These are phyloP conservation scores for Boloria selene DNA, from an alignment of 2,888 invertebrate genomes.

Conservation along the genomic window DNA sequence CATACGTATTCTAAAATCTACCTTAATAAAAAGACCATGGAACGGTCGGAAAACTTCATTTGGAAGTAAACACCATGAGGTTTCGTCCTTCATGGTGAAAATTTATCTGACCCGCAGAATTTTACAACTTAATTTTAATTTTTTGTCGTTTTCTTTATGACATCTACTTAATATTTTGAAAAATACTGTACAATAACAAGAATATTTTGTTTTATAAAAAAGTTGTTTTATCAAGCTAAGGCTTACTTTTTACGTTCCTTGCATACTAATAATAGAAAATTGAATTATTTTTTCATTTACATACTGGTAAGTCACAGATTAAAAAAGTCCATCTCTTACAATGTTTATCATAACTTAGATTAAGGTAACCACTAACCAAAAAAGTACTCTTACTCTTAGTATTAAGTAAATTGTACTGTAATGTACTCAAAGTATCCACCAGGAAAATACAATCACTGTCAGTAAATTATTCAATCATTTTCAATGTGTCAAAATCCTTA, in stretches of 20 bases:
- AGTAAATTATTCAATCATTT: no score
- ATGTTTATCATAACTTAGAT: no score
- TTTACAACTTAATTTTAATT: conserved; percentile 31
- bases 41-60: conserved; percentile 60
- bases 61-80: conserved; percentile 48
- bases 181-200: conserved; percentile 40
- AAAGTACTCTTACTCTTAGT: no score
- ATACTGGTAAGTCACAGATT: no score
- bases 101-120: conserved; percentile 66
- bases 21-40: conserved; percentile 50
- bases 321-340: no score
- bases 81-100: conserved; percentile 29
- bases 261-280: no score
- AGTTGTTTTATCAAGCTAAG: conserved; percentile 28
- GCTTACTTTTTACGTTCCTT: conserved; percentile 33
- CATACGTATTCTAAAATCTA: conserved; percentile 32
- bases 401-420: no score
- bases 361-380: no score
- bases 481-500: no score
- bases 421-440: no score
- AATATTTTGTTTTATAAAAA: conserved; percentile 26
- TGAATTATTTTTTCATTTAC: no score
- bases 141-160: conserved; percentile 21
- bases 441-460: no score
- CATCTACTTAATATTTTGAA: conserved; percentile 30